These are phyloP conservation scores for Aythya baeri DNA, from an alignment of 2,113 vertebrate genomes.

Conservation along the genomic window DNA sequence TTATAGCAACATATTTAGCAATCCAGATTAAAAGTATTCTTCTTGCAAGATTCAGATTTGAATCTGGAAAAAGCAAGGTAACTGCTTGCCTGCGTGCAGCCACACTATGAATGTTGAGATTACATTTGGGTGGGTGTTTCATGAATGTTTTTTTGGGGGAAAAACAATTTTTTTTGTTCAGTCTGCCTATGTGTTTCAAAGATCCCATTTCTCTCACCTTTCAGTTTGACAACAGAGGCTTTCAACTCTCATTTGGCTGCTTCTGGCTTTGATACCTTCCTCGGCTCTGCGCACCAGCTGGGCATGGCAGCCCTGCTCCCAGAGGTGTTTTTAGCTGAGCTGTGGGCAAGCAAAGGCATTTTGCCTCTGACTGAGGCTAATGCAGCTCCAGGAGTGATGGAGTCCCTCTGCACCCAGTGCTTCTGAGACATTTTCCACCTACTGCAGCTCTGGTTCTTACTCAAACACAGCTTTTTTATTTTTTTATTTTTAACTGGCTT, in stretches of 20 bases:
- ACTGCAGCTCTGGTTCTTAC: fast-evolving
- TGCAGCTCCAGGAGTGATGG: fast-evolving
- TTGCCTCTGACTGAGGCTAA: background rate
- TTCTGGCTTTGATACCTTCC: background rate
- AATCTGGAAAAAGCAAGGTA: background rate
- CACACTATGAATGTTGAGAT: background rate
- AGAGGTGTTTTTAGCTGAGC: background rate
- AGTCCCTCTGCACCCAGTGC: background rate
- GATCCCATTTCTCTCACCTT: background rate
- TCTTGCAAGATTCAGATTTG: background rate
- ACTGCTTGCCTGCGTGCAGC: background rate
- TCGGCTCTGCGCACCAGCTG: background rate
- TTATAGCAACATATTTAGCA: conserved; percentile 29
- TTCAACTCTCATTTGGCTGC: background rate
- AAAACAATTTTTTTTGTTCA: background rate
- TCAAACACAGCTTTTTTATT: too few relatives aligned
- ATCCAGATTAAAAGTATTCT: background rate
- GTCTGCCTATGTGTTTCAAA: background rate
- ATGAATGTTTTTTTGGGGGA: background rate
- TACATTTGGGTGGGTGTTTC: background rate
- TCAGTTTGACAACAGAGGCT: background rate
- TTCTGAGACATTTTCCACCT: background rate
- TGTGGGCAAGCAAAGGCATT: background rate
- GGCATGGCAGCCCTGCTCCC: background rate
- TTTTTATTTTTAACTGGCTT: background rate